phyloP scores from a whole-genome alignment of 2,797 vertebrate species.

The Cheirogaleus major region DNA sequence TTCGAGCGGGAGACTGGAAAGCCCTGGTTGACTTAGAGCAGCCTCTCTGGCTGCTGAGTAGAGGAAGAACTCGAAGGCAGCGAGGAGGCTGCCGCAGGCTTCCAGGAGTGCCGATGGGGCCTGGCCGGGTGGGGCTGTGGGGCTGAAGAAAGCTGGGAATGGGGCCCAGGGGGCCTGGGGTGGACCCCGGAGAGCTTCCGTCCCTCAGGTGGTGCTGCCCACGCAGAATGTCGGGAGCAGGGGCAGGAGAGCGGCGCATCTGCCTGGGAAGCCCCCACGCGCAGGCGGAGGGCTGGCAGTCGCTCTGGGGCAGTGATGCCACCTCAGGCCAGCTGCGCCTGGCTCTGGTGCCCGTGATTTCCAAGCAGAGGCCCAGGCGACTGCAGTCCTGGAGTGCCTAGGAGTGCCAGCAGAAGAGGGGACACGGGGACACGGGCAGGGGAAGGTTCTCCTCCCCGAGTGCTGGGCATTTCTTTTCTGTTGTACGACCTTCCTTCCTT shows the following conservation, averaged over 20 bases:
- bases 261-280: not conserved
- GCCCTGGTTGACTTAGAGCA: not conserved
- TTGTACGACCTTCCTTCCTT: not conserved
- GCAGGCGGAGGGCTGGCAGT: not conserved
- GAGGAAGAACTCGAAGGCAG: not conserved
- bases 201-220: not conserved
- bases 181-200: not conserved
- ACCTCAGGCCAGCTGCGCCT: rapidly evolving
- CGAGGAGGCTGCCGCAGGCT: not conserved
- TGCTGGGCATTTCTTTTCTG: not conserved
- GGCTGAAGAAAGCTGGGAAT: not conserved
- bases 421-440: rapidly evolving
- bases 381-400: rapidly evolving
- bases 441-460: not conserved
- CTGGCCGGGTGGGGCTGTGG: rapidly evolving
- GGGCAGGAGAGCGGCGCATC: rapidly evolving
- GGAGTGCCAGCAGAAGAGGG: not conserved
- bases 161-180: not conserved
- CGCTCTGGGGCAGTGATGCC: rapidly evolving
- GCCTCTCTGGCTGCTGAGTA: not conserved
- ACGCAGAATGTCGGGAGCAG: rapidly evolving
- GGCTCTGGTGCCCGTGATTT: not conserved
- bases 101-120: not conserved
- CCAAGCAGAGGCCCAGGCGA: rapidly evolving
- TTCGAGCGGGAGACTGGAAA: not conserved